Percentiles rank a stretch among this genome's conserved stretches.
These are phyloP conservation scores for Hyaena hyaena DNA, from an alignment of 2,113 vertebrate genomes.

Conservation along the genomic window DNA sequence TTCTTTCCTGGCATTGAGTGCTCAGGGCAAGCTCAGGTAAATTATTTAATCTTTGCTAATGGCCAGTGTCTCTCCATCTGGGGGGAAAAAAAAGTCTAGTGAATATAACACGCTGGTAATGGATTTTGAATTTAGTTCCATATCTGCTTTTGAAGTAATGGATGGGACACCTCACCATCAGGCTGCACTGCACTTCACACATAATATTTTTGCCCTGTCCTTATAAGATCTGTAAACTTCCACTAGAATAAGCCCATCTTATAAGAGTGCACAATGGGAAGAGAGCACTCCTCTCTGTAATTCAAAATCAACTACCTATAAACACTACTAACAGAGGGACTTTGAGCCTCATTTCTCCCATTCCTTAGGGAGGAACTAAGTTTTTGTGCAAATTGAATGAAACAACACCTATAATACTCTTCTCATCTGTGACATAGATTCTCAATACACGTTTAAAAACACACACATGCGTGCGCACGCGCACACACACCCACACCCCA, in stretches of 20 bases:
- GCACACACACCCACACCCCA: neutral
- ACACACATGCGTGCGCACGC: neutral
- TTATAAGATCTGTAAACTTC: slow-evolving; percentile 34
- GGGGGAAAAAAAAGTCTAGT: neutral
- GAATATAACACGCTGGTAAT: slow-evolving; percentile 13
- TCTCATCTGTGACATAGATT: neutral
- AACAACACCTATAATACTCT: neutral
- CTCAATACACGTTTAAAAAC: neutral
- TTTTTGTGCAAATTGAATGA: neutral
- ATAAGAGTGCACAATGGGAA: neutral
- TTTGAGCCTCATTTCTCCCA: neutral
- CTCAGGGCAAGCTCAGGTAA: slow-evolving; percentile 40
- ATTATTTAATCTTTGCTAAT: slow-evolving; percentile 73
- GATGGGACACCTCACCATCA: neutral
- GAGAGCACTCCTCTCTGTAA: neutral
- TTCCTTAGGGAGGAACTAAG: neutral
- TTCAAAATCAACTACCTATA: neutral
- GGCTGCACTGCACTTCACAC: neutral
- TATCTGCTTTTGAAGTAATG: slow-evolving; percentile 40
- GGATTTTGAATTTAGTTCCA: slow-evolving; percentile 53
- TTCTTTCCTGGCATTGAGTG: neutral
- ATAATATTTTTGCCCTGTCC: neutral
- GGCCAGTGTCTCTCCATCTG: slow-evolving; percentile 46
- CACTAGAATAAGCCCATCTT: neutral
- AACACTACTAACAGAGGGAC: neutral